A percentile compares a stretch with the other conserved stretches of the same genome.
Evolutionary conservation across 2,888 invertebrate genomes (phyloP).

Genomic region (Polylopha cassiicola): DNA sequence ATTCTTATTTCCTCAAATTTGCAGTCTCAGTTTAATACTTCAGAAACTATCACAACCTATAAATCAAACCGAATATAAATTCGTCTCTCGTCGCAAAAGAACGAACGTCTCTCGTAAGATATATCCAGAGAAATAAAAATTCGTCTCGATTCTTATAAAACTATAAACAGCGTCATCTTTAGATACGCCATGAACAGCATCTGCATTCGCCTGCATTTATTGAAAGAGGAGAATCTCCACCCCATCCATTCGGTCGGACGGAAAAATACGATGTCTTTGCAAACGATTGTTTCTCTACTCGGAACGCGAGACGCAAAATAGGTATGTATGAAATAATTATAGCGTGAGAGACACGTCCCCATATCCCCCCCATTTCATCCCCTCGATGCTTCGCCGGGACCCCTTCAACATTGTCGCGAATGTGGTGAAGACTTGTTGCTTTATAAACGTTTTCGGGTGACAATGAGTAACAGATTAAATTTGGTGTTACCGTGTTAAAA

Average conservation of each 20-base stretch:
- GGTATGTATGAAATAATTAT: conserved; percentile 67
- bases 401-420: conserved; percentile 48
- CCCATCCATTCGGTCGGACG: conserved; percentile 43
- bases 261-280: conserved; percentile 53
- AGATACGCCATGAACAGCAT: conserved; percentile 24
- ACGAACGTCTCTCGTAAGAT: no score
- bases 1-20: no score
- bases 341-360: conserved; percentile 55
- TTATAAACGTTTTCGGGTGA: conserved; percentile 55
- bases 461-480: conserved; percentile 8
- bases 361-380: conserved; percentile 31
- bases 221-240: conserved; percentile 39
- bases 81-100: no score
- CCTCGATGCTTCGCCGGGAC: conserved; percentile 24
- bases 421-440: conserved; percentile 71
- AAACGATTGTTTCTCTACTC: conserved; percentile 59
- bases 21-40: no score
- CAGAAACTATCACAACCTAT: no score
- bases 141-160: no score
- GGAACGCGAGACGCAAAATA: conserved; percentile 56
- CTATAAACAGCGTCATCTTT: not conserved
- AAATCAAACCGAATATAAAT: no score
- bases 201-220: conserved; percentile 43
- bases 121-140: no score
- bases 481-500: conserved; percentile 6